Conservation (phyloP, 2,888 invertebrate species). For the Dicranocentrus wangi region DNA sequence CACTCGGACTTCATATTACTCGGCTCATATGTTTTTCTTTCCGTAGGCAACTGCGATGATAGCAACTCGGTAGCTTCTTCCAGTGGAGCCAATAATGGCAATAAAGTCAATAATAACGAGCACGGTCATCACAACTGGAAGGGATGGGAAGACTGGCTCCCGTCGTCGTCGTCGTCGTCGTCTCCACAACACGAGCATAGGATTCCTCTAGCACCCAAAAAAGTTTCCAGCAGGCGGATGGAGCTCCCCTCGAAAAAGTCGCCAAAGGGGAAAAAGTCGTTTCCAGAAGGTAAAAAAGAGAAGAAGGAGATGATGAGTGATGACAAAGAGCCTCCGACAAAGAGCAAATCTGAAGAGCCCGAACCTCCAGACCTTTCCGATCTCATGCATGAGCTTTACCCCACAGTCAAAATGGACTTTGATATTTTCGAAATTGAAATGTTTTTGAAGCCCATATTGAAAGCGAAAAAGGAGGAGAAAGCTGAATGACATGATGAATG, state of each 20-base stretch:
- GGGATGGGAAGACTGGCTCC: slow-evolving; percentile 58
- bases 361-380: slow-evolving; percentile 31
- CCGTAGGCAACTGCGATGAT: slow-evolving; percentile 56
- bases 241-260: too few species aligned
- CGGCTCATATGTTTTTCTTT: background rate
- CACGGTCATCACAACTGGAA: slow-evolving; percentile 37
- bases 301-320: background rate
- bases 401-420: slow-evolving; percentile 59
- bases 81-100: slow-evolving; percentile 3
- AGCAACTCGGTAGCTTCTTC: slow-evolving; percentile 21
- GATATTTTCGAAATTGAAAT: slow-evolving; percentile 66
- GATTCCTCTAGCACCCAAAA: too few species aligned
- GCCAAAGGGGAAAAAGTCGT: too few species aligned
- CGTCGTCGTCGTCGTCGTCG: too few species aligned
- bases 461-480: slow-evolving; percentile 12
- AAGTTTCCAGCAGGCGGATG: too few species aligned
- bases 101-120: slow-evolving; percentile 9
- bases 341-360: background rate
- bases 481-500: background rate
- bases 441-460: slow-evolving; percentile 56
- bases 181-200: too few species aligned
- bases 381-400: slow-evolving; percentile 43
- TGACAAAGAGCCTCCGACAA: background rate
- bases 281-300: slow-evolving; percentile 42
- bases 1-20: background rate